Base-by-base conservation (phyloP, 2,797 vertebrate genomes). In the Amblyopsis hoosieri region DNA sequence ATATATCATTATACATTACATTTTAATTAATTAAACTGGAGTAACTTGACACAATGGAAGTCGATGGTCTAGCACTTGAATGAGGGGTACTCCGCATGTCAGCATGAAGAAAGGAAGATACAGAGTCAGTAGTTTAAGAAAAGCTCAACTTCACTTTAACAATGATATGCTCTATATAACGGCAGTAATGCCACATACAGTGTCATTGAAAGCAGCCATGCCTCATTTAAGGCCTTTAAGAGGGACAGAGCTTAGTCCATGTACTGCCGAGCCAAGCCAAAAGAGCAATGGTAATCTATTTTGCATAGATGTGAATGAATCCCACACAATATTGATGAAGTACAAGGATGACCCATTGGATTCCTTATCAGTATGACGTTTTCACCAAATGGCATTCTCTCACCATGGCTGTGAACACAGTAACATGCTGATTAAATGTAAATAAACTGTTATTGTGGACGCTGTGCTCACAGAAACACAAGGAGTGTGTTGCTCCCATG, bases 301-400 rank as follows among this genome's bases (percentile, higher is more conserved):
- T 86, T 79, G 0, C 71, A 31, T 60, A 3, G 42, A 76, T 64
- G 75, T 67, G 79, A 89, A 84, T 76, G 70, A 83, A 79, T 72
- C 65, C 71, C 67, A 76, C 78, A 42, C 81, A 81, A 89, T 87
- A 87, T 87, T 86, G 85, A 90, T 85, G 87, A 75, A 80, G 82
- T 68, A 70, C 64, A 71, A 67, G 78, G 62, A 59, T 60, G 76
- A 86, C 81, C 82, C 77, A 47, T 62, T 45, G 79, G 81, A 62
- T 72, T 79, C 71, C 72, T 83, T 80, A 85, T 86, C 82, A 78
- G 82, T 81, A 84, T 85, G 86, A 88, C 89, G 76, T 86, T 87
- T 80, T 71, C 61, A 49, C 64, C 79, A 69, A 90, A 80, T 76
- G 71, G 71, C 11, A 9, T 70, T 85, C 81, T 82, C 8, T 37